phyloP scores from a whole-genome alignment of 2,797 vertebrate genomes.

The Hylomyscus alleni region DNA sequence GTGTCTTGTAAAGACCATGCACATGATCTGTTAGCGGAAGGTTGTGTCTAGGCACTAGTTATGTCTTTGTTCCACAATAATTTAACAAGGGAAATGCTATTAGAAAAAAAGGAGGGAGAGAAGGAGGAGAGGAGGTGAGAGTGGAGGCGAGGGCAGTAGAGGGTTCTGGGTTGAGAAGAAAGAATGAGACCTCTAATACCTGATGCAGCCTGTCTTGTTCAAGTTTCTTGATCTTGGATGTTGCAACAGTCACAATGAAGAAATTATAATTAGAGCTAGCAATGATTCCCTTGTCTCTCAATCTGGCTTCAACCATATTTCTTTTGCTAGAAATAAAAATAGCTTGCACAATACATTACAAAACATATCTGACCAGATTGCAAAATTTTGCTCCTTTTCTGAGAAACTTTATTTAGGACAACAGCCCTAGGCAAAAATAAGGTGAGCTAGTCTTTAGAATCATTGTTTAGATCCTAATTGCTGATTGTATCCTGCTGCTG shows the following conservation, averaged over 20 bases:
- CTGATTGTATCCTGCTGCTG: neutral
- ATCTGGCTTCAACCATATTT: slow-evolving; percentile 49
- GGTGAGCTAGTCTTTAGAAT: neutral
- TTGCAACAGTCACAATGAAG: neutral
- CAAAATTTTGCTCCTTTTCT: slow-evolving; percentile 45
- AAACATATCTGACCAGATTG: neutral
- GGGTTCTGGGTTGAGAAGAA: neutral
- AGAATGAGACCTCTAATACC: neutral
- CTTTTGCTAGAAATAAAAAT: slow-evolving; percentile 36
- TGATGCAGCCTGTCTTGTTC: neutral
- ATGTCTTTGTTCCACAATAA: neutral
- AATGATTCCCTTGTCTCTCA: neutral
- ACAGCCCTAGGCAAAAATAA: neutral
- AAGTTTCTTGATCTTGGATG: neutral
- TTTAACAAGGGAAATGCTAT: neutral
- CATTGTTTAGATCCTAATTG: neutral
- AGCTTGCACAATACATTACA: slow-evolving; percentile 38
- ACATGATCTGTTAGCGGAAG: neutral
- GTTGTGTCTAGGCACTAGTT: neutral
- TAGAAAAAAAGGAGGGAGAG: neutral
- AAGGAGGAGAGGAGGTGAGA: too few species aligned
- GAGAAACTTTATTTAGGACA: neutral
- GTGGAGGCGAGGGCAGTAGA: fast-evolving
- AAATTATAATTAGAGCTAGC: neutral
- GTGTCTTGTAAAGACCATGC: neutral